phyloP scores from a whole-genome alignment of 1,140 invertebrate species.

The Cydia amplana region DNA sequence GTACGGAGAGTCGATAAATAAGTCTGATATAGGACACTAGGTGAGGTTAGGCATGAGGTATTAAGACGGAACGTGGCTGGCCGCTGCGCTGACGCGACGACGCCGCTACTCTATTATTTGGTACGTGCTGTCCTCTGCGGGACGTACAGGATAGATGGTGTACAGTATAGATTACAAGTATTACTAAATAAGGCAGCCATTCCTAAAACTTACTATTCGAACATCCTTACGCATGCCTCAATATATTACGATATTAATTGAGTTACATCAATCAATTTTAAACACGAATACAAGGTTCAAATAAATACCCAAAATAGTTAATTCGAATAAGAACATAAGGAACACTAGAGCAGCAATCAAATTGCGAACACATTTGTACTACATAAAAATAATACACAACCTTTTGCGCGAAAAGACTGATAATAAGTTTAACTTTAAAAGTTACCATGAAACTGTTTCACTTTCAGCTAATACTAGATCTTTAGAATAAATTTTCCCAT shows the following conservation, averaged over 20 bases:
- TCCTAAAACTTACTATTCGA: constrained; percentile 49
- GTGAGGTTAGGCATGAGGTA: constrained; percentile 75
- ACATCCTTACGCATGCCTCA: constrained; percentile 51
- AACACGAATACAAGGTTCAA: constrained; percentile 68
- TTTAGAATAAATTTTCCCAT: constrained; percentile 77
- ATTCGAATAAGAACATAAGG: constrained; percentile 71
- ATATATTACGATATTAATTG: constrained; percentile 43
- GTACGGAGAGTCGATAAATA: constrained; percentile 69
- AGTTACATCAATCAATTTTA: constrained; percentile 51
- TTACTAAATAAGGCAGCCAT: constrained; percentile 59
- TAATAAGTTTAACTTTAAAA: constrained; percentile 78
- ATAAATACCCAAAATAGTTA: constrained; percentile 72
- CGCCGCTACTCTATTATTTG: constrained; percentile 64
- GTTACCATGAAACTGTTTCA: constrained; percentile 68
- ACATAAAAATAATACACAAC: constrained; percentile 80
- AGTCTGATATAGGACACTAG: constrained; percentile 57
- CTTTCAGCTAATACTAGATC: constrained; percentile 74
- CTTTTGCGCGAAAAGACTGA: constrained; percentile 78
- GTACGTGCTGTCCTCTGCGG: constrained; percentile 54
- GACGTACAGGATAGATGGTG: constrained; percentile 46
- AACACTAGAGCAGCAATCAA: constrained; percentile 79
- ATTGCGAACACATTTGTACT: constrained; percentile 80
- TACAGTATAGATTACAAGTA: constrained; percentile 49
- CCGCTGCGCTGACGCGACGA: constrained; percentile 35
- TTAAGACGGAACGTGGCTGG: constrained; percentile 57